Base-by-base conservation (phyloP, 2,113 vertebrate species). In the Grantiella picta region DNA sequence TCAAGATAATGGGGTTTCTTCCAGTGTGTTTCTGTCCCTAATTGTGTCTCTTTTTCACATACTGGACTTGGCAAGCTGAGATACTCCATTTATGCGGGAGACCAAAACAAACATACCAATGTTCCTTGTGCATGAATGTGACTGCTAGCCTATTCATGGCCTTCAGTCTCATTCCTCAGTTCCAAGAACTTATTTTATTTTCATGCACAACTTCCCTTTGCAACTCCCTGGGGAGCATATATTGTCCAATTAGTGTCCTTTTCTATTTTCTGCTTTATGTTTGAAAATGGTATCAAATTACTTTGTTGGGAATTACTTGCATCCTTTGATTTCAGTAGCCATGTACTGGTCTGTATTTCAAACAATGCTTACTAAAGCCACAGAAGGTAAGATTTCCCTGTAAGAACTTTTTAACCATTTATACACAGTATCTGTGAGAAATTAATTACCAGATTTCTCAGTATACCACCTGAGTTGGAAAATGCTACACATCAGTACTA, bases 1-100 rank as follows among this genome's bases (percentile, higher is more conserved):
- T 96, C 78, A 83, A 83, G 85, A 68, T 73, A 90, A 90, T 53
- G 53, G 23, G 16, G n/a, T 75, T 88, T 96, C 64, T 94, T 94
- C 56, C 52, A 89, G 33, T n/a, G 68, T 88, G 31, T 80, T 85
- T 91, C 71, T 70, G 38, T 65, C 85, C 60, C 56, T 90, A 54
- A 86, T 71, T 92, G 60, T 92, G 64, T 27, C 45, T 95, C 64
- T 71, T 81, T 87, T 81, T 78, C 86, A 83, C 49, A 35, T 29
- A n/a, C 13, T 49, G 64, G 71, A 86, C 60, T 82, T 93, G 87
- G 84, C 94, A 90, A 70, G 68, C 49, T 0, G 1, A 85, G 59
- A 38, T 33, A 27, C 15, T 47, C 31, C 59, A 18, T 87, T 95
- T 90, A 86, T 40, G 68, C 0, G 0, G 40, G 85, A 92, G 66